Evolutionary conservation across 2,113 vertebrate species (phyloP).

Genomic region (Cyrtonyx montezumae): DNA sequence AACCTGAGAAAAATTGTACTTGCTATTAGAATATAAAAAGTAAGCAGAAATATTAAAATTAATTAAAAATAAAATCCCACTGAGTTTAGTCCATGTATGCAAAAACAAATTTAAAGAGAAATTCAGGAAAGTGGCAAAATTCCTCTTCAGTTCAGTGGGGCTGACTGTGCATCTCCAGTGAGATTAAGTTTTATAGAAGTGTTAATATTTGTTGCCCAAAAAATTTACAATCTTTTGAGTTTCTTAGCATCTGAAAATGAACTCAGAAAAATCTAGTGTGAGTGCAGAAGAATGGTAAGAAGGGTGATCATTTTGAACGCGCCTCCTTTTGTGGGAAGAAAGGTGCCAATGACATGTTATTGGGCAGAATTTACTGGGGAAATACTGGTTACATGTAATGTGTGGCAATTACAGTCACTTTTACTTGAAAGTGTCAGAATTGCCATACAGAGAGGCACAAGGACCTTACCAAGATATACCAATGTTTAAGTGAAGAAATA

Average conservation of each 20-base stretch:
- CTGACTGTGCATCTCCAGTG: background rate
- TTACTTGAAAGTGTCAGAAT: conserved; percentile 42
- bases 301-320: background rate
- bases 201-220: conserved; percentile 21
- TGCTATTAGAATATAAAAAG: background rate
- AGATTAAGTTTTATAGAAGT: background rate
- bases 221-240: background rate
- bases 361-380: conserved; percentile 12
- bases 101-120: background rate
- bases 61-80: background rate
- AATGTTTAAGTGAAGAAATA: conserved; percentile 50
- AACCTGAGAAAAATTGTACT: background rate
- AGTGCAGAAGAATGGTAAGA: background rate
- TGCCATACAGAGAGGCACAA: background rate
- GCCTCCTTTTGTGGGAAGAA: background rate
- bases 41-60: background rate
- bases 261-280: background rate
- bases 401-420: conserved; percentile 46
- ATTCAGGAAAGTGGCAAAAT: background rate
- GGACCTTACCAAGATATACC: conserved; percentile 3
- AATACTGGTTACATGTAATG: background rate
- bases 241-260: background rate
- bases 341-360: background rate
- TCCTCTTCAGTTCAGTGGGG: background rate
- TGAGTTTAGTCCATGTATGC: background rate